Evolutionary conservation across 1,140 invertebrate genomes (phyloP), one percentile per base, ranked within the genome.

Genomic region (Periplaneta americana): DNA sequence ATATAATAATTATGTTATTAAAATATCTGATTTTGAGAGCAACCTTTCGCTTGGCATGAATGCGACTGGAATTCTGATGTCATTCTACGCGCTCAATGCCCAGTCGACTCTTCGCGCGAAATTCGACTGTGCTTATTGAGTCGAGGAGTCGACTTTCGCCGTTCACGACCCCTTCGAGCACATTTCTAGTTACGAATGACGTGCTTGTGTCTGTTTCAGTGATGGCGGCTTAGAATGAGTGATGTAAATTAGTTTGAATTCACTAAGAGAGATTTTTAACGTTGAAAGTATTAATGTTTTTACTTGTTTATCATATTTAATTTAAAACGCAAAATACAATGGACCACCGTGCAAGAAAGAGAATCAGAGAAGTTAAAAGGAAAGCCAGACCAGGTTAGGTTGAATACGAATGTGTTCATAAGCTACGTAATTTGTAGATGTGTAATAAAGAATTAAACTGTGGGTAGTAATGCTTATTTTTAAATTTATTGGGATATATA

Each of bases 301-400:
- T n/a, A 66, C 1, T n/a, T 66, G 48, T 66, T 28, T 66, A 28
- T n/a, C n/a, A n/a, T 8, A 3, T n/a, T 66, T n/a, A 28, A 66
- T 6, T 66, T 8, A 66, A 28, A 66, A n/a, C 6, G 28, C 1
- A 28, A 28, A 9, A 81, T 75, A 35, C 22, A 78, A 82, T 95
- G 86, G 92, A 94, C 84, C 93, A 95, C 86, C 92, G 95, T 86
- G 92, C 94, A 31, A 92, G 92, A 84, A 96, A 96, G 89, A 91
- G 96, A 82, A 95, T 97, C 80, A 94, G 93, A 85, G 96, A 97
- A 87, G 95, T 96, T 6, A 98, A 98, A 88, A 91, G 91, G 83
- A 96, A 95, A 90, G 96, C 96, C 10, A 91, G 96, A 87, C 96
- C 96, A 87, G 96, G 95, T 97, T 91, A 90, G 87, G 86, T 76